Evolutionary conservation across 2,888 invertebrate genomes (phyloP), one percentile per base, ranked within the genome.

Genomic region (Acrobasis consociella): DNA sequence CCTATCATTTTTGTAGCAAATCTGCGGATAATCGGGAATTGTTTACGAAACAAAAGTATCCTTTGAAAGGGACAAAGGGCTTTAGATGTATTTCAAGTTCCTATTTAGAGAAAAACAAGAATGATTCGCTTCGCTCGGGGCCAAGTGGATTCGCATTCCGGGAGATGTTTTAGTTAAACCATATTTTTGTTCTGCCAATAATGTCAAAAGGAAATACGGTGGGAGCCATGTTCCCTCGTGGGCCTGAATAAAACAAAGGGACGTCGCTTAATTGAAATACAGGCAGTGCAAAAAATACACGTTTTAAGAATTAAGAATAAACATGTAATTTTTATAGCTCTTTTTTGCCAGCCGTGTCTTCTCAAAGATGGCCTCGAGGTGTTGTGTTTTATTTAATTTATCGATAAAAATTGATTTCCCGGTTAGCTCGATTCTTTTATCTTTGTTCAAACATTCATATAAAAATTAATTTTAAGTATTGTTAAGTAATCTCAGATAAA

Each of bases 1-100:
- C 84, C 81, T 86, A 88, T 89, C 84, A 87, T 87, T 89, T 87
- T 87, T 85, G 81, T 77, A 74, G 74, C 78, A 87, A 89, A 90
- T 91, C 88, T 85, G 81, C 72, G 81, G 81, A 87, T 90, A 85
- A 88, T 87, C 86, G 84, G 78, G 76, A 75, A 78, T 78, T 87
- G 85, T 87, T 87, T 88, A 77, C 78, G 70, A 74, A 80, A 82
- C 78, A 78, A 82, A 81, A 81, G 78, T 76, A 78, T 77, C 75
- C 78, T 78, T 77, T 77, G 72, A 77, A 77, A 80, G 77, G 79
- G 80, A 80, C 77, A 79, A 80, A 79, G 70, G 69, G 67, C 67
- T 64, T 72, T 69, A 64, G 71, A 72, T 75, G 64, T 72, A 72
- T 75, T 69, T 70, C 60, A 59, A 67, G 66, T 75, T 67, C 69